A percentile compares a stretch with the other conserved stretches of the same genome.
phyloP scores from a whole-genome alignment of 2,888 invertebrate genomes.

The Notocelia uddmanniana region DNA sequence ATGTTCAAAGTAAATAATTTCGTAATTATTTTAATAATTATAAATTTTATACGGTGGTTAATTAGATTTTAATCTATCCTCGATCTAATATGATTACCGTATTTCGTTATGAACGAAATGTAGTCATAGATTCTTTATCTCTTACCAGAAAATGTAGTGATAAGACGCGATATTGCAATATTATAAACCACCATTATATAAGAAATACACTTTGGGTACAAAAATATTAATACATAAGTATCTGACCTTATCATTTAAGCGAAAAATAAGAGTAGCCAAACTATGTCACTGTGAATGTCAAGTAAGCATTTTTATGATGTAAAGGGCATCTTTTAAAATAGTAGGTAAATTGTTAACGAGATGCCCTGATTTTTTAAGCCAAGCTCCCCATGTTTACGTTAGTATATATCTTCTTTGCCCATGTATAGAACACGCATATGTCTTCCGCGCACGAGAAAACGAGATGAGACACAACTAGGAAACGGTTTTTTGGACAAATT shows the following conservation, averaged over 20 bases:
- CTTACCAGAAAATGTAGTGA: background rate
- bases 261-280: slow-evolving; percentile 9
- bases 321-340: slow-evolving; percentile 11
- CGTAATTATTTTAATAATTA: slow-evolving; percentile 35
- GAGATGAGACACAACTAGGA: too few relatives aligned
- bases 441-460: too few relatives aligned
- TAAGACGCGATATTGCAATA: background rate
- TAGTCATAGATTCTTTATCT: background rate
- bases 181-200: background rate
- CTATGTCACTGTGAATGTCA: slow-evolving; percentile 31
- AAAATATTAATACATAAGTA: slow-evolving; percentile 16
- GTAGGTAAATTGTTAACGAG: too few relatives aligned
- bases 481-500: too few relatives aligned
- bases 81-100: slow-evolving; percentile 8
- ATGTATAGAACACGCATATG: too few relatives aligned
- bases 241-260: slow-evolving; percentile 23
- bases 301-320: background rate
- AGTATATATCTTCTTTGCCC: too few relatives aligned
- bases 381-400: too few relatives aligned
- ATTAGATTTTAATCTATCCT: slow-evolving; percentile 38
- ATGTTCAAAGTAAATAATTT: slow-evolving; percentile 41
- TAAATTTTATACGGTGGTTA: slow-evolving; percentile 29
- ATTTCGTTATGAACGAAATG: background rate
- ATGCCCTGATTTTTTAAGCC: too few relatives aligned
- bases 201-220: background rate